Base-by-base conservation (phyloP, 2,888 invertebrate genomes). In the Atherix ibis region DNA sequence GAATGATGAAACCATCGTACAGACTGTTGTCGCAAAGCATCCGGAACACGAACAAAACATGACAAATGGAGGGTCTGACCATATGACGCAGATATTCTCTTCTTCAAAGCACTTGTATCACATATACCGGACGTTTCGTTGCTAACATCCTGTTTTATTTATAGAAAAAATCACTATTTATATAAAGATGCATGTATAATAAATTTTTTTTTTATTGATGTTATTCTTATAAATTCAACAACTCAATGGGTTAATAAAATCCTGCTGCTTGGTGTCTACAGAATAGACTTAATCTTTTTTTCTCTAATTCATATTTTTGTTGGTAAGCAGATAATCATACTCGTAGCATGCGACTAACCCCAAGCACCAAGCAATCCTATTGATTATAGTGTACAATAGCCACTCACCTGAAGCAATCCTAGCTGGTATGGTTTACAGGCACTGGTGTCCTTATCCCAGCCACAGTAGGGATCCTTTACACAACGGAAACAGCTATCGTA, bases 381-480 rank as follows among this genome's bases (percentile, higher is more conserved):
- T n/a, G n/a, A n/a, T n/a, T n/a, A n/a, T n/a, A n/a, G n/a, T n/a
- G n/a, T n/a, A n/a, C n/a, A n/a, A n/a, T n/a, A n/a, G 22, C 6
- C 37, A 43, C 46, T 47, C 43, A 51, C 54, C 51, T 54, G 54
- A 41, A 61, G 44, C 65, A 64, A 80, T 75, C 87, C 88, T 42
- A 84, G 76, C 48, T 76, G 73, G 56, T 87, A 89, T 13, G 88
- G 84, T 46, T 84, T 77, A 63, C 91, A 91, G 34, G 79, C 76
- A 40, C 78, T 79, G 14, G 76, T 73, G 44, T 89, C 87, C 46
- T 84, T 77, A 56, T 92, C 92, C 94, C 94, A 94, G 24, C 92
- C 92, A 54, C 94, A 94, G 59, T 94, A 92, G 0, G 94, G 94
- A 64, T 94, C 94, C 49, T 85, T 76, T 9, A 91, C 85, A 64